Evolutionary conservation across 2,888 invertebrate genomes (phyloP).

Genomic region (Galerucella pusilla): DNA sequence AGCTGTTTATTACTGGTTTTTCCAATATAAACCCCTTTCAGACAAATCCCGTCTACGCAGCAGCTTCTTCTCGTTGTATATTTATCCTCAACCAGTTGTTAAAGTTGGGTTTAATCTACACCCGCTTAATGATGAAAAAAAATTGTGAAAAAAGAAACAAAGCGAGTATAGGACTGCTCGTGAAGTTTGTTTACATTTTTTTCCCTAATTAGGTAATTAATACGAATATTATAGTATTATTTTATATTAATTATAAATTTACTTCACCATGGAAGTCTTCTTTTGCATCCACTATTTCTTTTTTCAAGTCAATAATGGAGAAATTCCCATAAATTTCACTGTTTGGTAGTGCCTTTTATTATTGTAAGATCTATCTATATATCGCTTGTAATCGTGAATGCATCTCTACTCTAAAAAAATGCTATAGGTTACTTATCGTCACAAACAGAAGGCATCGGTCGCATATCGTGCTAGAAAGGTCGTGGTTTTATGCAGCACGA

Average conservation of each 20-base stretch:
- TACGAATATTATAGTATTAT: no score
- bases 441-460: conserved; percentile 37
- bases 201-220: not conserved
- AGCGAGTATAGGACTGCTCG: conserved; percentile 5
- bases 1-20: no score
- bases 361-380: not conserved
- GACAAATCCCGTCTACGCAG: conserved; percentile 6
- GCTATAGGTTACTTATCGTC: conserved; percentile 17
- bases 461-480: conserved; percentile 40
- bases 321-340: no score
- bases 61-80: conserved; percentile 21
- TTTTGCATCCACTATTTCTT: no score
- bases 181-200: conserved; percentile 7
- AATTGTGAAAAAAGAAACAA: conserved; percentile 29
- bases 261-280: no score
- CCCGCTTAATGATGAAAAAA: conserved; percentile 50
- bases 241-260: no score
- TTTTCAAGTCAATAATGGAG: no score
- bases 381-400: not conserved
- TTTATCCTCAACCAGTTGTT: conserved; percentile 25
- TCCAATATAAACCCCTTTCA: not conserved
- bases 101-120: conserved; percentile 44
- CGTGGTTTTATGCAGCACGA: conserved; percentile 33
- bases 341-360: no score
- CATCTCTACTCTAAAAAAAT: conserved; percentile 10